A percentile compares a stretch with the other conserved stretches of the same genome.
Evolutionary conservation across 2,797 vertebrate genomes (phyloP).

Genomic region (Chaunax sp.): DNA sequence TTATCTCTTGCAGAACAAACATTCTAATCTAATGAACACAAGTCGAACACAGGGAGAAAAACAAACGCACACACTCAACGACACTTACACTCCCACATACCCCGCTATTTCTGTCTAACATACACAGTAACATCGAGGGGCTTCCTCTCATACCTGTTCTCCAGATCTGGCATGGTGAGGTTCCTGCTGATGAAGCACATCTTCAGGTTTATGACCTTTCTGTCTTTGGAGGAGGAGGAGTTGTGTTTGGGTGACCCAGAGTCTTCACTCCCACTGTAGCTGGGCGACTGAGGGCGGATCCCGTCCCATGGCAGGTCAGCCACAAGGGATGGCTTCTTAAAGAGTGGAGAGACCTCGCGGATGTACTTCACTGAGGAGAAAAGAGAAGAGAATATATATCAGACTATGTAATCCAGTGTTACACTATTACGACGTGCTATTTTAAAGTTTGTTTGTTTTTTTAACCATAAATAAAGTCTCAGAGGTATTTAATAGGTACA

Average conservation of each 20-base stretch:
- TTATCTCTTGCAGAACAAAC: conserved; percentile 32
- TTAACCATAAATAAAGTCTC: not conserved
- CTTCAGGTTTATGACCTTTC: conserved; percentile 94
- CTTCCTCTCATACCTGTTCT: conserved; percentile 88
- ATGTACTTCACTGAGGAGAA: conserved; percentile 91
- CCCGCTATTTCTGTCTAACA: conserved; percentile 1
- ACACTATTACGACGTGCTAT: not conserved
- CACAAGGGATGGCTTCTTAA: conserved; percentile 93
- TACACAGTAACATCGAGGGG: not conserved
- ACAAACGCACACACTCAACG: not conserved
- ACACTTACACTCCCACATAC: conserved; percentile 26
- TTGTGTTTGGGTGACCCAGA: conserved; percentile 90
- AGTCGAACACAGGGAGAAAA: not conserved
- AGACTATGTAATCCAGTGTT: not conserved
- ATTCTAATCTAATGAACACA: conserved; percentile 45
- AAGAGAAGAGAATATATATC: conserved; percentile 22
- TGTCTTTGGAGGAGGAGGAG: conserved; percentile 83
- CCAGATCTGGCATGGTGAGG: conserved; percentile 96
- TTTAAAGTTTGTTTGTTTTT: too few relatives aligned
- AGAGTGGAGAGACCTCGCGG: conserved; percentile 95
- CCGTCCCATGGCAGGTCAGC: conserved; percentile 95
- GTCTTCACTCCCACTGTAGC: conserved; percentile 90
- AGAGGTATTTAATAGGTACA: too few relatives aligned
- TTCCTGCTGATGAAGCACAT: conserved; percentile 97
- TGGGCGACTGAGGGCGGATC: conserved; percentile 86